Conservation (phyloP, 2,797 vertebrate species). For the Holocentrus rufus region DNA sequence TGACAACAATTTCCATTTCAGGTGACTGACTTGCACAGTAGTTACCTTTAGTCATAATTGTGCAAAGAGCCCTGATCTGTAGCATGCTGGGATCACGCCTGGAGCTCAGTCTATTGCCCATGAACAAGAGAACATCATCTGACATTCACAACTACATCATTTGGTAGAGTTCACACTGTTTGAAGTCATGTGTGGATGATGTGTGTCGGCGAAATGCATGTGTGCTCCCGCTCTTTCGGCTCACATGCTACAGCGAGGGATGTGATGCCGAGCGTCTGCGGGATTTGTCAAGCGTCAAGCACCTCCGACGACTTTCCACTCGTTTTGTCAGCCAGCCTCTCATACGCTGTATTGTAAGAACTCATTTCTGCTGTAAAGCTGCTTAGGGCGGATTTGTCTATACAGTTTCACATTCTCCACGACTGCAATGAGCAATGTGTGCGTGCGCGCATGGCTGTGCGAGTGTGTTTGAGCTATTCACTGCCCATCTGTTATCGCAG, state of each 20-base stretch:
- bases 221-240: slow-evolving; percentile 44
- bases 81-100: not conserved
- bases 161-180: slow-evolving; percentile 43
- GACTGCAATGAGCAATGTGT: slow-evolving; percentile 32
- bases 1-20: too few relatives aligned
- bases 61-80: not conserved
- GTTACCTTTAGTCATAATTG: not conserved
- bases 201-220: slow-evolving; percentile 46
- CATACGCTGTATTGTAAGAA: slow-evolving; percentile 61
- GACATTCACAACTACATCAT: slow-evolving; percentile 55
- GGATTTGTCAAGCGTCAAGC: slow-evolving; percentile 44
- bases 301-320: slow-evolving; percentile 30
- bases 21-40: too few relatives aligned
- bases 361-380: slow-evolving; percentile 73
- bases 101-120: slow-evolving; percentile 23
- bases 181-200: slow-evolving; percentile 53
- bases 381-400: slow-evolving; percentile 76
- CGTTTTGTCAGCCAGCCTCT: slow-evolving; percentile 49
- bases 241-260: slow-evolving; percentile 32
- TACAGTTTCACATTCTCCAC: slow-evolving; percentile 60
- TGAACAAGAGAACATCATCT: slow-evolving; percentile 57
- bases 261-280: slow-evolving; percentile 15
- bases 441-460: slow-evolving; percentile 33
- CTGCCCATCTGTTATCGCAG: slow-evolving; percentile 60
- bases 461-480: slow-evolving; percentile 35